Evolutionary conservation across 2,113 vertebrate species (phyloP), one percentile per base, ranked within the genome.

Genomic region (Ptilonorhynchus violaceus): DNA sequence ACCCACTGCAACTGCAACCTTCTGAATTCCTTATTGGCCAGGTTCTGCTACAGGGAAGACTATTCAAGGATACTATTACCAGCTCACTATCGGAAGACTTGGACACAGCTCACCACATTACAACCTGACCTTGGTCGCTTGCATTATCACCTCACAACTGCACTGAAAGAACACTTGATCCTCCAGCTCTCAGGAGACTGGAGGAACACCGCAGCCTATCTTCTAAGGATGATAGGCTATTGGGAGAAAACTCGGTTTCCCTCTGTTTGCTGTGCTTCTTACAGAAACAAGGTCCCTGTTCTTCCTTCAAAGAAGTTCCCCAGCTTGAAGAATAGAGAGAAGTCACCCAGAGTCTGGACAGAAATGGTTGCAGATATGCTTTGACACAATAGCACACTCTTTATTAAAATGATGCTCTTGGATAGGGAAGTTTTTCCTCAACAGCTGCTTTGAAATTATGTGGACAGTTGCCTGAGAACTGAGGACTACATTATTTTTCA

Each of bases 71-170:
- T 44, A 56, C 11, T 15, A 41, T 68, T 76, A 89, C 72, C 73
- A 76, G n/a, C 80, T 69, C 77, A 17, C 78, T 81, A 9, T 55
- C 0, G 0, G 56, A 72, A 94, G 70, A 24, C 58, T 82, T 41
- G 70, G 78, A 49, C 68, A 69, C 37, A 56, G 37, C 47, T 82
- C 19, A 12, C 37, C 53, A 64, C 0, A 0, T 33, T 63, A 78
- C 37, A 52, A 60, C 18, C 88, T 66, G 91, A 96, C 82, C 75
- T 79, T 79, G 85, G 53, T 41, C 10, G 2, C 50, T 85, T 82
- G 75, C 92, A 88, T 88, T 90, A 93, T 69, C 91, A 76, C 53
- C n/a, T 80, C 79, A 41, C 77, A 89, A 87, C 31, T 85, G 91
- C 58, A 79, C 67, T 73, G 55, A 33, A 83, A 67, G 81, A 75